A percentile compares a stretch with the other conserved stretches of the same genome.
phyloP scores from a whole-genome alignment of 2,113 vertebrate genomes.

The Prionailurus viverrinus region DNA sequence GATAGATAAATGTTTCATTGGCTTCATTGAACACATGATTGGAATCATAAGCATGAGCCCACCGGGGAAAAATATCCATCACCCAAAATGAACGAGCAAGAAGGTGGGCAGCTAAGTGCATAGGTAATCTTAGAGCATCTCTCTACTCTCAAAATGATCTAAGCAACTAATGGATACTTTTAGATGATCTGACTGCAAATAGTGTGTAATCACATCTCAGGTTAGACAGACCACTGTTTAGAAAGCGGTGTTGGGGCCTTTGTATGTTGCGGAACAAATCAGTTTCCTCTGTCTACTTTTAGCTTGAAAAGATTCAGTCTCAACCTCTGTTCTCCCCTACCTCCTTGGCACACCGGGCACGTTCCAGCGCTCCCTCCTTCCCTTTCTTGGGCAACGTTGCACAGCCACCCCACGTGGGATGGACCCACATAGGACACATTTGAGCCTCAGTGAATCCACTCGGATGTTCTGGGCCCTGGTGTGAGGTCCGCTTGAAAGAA shows the following conservation, averaged over 20 bases:
- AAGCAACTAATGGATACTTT: too few relatives aligned
- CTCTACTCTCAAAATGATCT: background rate
- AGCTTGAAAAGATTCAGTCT: background rate
- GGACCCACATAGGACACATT: fast-evolving
- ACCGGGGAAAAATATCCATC: background rate
- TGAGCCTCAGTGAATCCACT: background rate
- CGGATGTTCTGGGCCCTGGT: background rate
- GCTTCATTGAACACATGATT: background rate
- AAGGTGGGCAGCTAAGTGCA: background rate
- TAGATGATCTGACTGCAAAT: background rate
- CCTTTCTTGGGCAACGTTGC: background rate
- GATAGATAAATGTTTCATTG: background rate
- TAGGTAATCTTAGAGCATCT: background rate
- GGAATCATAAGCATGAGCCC: background rate
- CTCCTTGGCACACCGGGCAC: background rate
- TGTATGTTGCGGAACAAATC: background rate
- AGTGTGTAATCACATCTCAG: fast-evolving
- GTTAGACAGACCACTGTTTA: background rate
- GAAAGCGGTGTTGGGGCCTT: background rate
- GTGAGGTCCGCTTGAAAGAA: background rate
- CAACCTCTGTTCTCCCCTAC: background rate
- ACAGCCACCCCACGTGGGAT: fast-evolving
- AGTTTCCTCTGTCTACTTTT: background rate
- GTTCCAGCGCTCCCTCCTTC: fast-evolving
- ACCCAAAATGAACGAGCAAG: background rate